Evolutionary conservation across 2,888 invertebrate species (phyloP), one percentile per base, ranked within the genome.

Genomic region (Leptopilina drosophilae): DNA sequence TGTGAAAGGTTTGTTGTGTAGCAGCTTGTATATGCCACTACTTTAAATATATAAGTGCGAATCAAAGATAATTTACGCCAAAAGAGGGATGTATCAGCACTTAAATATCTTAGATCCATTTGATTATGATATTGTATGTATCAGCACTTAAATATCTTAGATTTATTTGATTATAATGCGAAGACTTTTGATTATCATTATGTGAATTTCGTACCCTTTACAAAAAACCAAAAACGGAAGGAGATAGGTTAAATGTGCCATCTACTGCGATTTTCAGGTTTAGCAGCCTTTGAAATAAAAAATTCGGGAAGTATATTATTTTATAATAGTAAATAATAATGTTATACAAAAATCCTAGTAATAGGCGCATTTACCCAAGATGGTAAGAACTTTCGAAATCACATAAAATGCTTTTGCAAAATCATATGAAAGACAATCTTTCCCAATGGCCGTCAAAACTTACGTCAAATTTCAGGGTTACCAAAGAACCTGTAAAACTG

Each of bases 31-130:
- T 82, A 77, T 78, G 80, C 75, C 77, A 62, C 33, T 33, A 62
- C 33, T 33, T 78, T 73, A 77, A 77, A 79, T 78, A 69, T 81
- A 77, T 75, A 78, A 80, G 79, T 73, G 79, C 77, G 80, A 84
- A 84, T 82, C 81, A 79, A 69, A 79, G 83, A 84, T 80, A 82
- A 82, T 78, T 81, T 81, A 78, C 80, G 77, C 78, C 80, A 66
- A 78, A 81, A 75, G 75, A 78, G 81, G 81, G 83, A 78, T 77
- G 56, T 81, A 82, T 75, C 59, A n/a, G 69, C 62, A 66, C 65
- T 83, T 77, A 49, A 49, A 80, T 66, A 42, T 82, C 81, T 83
- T 81, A 81, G 83, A 67, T 15, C 33, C 77, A 77, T 78, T 76
- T 81, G 80, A 81, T 82, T 80, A 79, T 78, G n/a, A n/a, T n/a